phyloP scores from a whole-genome alignment of 92 coral and sea anemone genomes.

The Parazoanthus darwini region DNA sequence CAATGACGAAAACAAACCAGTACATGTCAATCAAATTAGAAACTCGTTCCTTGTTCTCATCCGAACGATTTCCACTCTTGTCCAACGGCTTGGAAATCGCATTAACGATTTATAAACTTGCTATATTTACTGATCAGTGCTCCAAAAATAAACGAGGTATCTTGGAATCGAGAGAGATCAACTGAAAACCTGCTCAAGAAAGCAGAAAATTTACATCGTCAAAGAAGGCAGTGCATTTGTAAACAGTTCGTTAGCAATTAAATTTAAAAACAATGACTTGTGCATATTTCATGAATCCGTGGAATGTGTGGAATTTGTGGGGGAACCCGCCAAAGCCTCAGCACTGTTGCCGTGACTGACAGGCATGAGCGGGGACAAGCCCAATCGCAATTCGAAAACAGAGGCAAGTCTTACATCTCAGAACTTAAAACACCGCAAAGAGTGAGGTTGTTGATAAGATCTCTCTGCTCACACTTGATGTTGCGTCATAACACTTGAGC shows the following conservation, averaged over 20 bases:
- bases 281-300: conserved; percentile 34
- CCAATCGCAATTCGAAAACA: conserved; percentile 9
- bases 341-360: not conserved
- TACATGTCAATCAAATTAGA: conserved; percentile 24
- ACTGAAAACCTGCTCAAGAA: conserved; percentile 15
- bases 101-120: conserved; percentile 1
- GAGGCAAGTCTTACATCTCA: conserved; percentile 2
- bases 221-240: conserved; percentile 18
- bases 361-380: not conserved
- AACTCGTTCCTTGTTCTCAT: conserved; percentile 31
- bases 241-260: conserved; percentile 24
- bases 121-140: conserved; percentile 3
- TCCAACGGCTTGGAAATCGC: conserved; percentile 35
- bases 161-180: not conserved
- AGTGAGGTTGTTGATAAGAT: conserved; percentile 24
- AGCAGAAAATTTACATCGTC: conserved; percentile 23
- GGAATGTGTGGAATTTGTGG: conserved; percentile 55
- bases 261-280: conserved; percentile 46
- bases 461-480: conserved; percentile 17
- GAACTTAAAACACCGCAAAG: conserved; percentile 1
- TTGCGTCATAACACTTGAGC: conserved; percentile 26
- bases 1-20: conserved; percentile 46
- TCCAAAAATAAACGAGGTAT: conserved; percentile 14
- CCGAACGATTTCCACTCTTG: conserved; percentile 31
- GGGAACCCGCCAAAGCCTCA: conserved; percentile 21